Evolutionary conservation across 2,113 vertebrate species (phyloP).

Genomic region (Dasyprocta punctata): DNA sequence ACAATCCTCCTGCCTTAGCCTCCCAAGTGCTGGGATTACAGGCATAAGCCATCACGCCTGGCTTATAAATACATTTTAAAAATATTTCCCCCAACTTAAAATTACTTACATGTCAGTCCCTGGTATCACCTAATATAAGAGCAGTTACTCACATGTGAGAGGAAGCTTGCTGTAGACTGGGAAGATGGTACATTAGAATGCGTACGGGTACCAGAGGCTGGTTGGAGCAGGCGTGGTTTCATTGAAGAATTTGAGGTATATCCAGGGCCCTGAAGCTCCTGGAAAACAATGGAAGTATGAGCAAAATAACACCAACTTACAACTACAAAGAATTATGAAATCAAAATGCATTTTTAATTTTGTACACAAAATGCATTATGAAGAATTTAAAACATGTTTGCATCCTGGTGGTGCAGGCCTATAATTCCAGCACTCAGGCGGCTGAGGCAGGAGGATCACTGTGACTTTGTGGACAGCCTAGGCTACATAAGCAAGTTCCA

Average conservation of each 20-base stretch:
- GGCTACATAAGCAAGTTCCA: no score
- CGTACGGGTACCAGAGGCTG: neutral
- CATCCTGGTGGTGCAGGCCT: neutral
- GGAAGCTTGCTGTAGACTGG: conserved; percentile 70
- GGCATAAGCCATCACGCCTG: no score
- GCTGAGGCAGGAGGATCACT: neutral
- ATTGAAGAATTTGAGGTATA: conserved; percentile 62
- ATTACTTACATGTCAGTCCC: neutral
- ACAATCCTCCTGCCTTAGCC: no score
- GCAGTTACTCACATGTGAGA: conserved; percentile 75
- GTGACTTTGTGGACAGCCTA: neutral
- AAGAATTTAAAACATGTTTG: neutral
- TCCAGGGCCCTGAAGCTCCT: conserved; percentile 90
- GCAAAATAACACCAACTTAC: neutral
- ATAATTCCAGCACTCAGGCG: neutral
- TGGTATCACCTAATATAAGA: neutral
- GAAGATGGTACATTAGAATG: conserved; percentile 63
- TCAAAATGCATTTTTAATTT: neutral
- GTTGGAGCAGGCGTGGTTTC: conserved; percentile 54
- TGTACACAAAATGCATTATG: neutral
- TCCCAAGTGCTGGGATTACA: no score
- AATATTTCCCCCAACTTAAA: neutral
- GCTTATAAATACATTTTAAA: neutral
- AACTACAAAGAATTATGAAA: neutral
- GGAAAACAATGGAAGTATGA: conserved; percentile 15